phyloP scores from a whole-genome alignment of 1,140 invertebrate species.

The Ptiloglossa arizonensis region DNA sequence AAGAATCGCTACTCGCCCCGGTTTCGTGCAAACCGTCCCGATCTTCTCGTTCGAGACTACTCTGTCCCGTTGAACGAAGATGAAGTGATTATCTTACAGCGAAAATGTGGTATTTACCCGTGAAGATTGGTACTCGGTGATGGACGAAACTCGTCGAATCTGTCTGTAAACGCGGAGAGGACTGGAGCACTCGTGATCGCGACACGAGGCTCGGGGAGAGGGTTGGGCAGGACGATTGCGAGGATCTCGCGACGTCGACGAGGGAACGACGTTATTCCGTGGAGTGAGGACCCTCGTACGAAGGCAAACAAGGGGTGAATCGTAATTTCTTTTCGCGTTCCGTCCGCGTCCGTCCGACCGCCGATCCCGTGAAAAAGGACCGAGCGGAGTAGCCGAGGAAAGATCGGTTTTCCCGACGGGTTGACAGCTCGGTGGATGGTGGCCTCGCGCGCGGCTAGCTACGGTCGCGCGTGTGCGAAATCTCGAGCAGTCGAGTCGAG shows the following conservation, averaged over 20 bases:
- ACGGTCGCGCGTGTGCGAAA: no score
- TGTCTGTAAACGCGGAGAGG: no score
- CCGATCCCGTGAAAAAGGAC: constrained; percentile 9
- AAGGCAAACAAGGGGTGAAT: constrained; percentile 61
- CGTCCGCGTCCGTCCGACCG: neutral
- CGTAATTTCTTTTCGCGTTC: constrained; percentile 63
- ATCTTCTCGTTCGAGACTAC: no score
- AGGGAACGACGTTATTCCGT: constrained; percentile 59
- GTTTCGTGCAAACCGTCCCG: no score
- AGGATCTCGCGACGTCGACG: constrained; percentile 32
- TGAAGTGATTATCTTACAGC: neutral
- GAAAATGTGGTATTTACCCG: neutral
- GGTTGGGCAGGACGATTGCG: no score
- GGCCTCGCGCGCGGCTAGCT: no score
- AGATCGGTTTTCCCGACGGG: constrained; percentile 32
- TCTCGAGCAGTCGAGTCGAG: constrained; percentile 7
- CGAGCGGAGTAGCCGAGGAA: constrained; percentile 7
- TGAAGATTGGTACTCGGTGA: neutral
- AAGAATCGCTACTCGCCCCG: no score
- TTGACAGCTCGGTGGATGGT: neutral
- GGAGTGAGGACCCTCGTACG: constrained; percentile 42
- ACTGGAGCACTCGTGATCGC: constrained; percentile 17
- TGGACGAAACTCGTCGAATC: neutral
- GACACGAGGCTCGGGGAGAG: neutral
- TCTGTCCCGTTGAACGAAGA: no score